phyloP scores from a whole-genome alignment of 1,140 invertebrate species.

The Ceratina calcarata region DNA sequence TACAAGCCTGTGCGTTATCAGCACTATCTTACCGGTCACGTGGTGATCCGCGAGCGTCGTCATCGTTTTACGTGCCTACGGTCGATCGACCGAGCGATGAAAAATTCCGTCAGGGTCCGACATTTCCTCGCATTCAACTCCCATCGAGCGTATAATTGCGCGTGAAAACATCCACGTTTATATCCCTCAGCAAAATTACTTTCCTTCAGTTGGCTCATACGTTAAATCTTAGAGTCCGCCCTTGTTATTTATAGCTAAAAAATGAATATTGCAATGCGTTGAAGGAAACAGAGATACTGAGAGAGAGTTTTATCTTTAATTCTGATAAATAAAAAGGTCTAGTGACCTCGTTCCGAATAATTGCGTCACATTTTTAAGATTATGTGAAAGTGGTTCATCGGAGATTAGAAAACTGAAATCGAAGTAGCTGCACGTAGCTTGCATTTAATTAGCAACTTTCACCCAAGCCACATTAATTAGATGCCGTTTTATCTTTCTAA shows the following conservation, averaged over 20 bases:
- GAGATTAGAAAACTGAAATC: background rate
- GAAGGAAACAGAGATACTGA: no score
- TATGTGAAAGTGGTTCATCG: background rate
- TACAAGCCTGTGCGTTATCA: conserved; percentile 55
- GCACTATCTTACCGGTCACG: conserved; percentile 48
- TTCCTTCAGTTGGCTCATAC: no score
- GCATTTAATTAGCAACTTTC: conserved; percentile 6
- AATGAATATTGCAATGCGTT: no score
- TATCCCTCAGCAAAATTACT: background rate
- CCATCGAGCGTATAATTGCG: conserved; percentile 53
- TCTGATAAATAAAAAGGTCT: no score
- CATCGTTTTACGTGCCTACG: conserved; percentile 36
- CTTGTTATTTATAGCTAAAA: no score
- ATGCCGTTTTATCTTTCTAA: background rate
- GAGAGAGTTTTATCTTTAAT: no score
- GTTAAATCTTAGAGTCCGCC: no score
- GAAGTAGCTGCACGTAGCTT: no score
- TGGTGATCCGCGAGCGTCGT: conserved; percentile 49
- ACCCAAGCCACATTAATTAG: background rate
- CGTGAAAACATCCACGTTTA: background rate
- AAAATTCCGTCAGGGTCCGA: conserved; percentile 8
- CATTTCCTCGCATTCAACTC: background rate
- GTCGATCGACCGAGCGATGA: background rate
- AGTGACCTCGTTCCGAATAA: no score
- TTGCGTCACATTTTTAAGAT: background rate